These are phyloP conservation scores for Elephas maximus DNA, from an alignment of 2,113 vertebrate genomes.

Conservation along the genomic window DNA sequence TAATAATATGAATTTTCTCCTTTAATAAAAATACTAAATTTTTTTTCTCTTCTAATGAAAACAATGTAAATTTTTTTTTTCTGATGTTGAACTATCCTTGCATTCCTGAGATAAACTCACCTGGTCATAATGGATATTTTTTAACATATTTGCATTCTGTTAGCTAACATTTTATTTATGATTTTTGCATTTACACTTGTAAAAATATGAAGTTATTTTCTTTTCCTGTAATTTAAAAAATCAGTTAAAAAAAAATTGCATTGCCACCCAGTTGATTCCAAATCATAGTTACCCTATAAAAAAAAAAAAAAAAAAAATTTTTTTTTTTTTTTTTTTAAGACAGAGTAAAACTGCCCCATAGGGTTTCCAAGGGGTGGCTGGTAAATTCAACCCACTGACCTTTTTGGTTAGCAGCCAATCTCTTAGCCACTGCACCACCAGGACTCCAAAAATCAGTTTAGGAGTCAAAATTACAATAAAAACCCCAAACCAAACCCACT, in stretches of 20 bases:
- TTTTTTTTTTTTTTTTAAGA: too few relatives aligned
- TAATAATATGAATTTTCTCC: background rate
- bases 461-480: too few relatives aligned
- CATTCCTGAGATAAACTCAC: background rate
- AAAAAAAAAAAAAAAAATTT: too few relatives aligned
- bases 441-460: background rate
- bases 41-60: background rate
- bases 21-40: background rate
- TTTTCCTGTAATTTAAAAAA: background rate
- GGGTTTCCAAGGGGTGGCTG: too few relatives aligned
- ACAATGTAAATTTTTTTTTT: background rate
- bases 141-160: background rate
- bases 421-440: too few relatives aligned
- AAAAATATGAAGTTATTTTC: background rate
- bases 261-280: background rate
- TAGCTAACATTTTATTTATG: background rate
- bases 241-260: too few relatives aligned
- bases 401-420: too few relatives aligned
- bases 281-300: too few relatives aligned
- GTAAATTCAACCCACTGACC: too few relatives aligned
- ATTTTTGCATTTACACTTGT: background rate
- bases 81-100: background rate
- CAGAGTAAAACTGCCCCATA: too few relatives aligned
- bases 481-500: too few relatives aligned
- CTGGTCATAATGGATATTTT: background rate